Conservation (phyloP, 2,888 invertebrate genomes). For the Cepaea hortensis region DNA sequence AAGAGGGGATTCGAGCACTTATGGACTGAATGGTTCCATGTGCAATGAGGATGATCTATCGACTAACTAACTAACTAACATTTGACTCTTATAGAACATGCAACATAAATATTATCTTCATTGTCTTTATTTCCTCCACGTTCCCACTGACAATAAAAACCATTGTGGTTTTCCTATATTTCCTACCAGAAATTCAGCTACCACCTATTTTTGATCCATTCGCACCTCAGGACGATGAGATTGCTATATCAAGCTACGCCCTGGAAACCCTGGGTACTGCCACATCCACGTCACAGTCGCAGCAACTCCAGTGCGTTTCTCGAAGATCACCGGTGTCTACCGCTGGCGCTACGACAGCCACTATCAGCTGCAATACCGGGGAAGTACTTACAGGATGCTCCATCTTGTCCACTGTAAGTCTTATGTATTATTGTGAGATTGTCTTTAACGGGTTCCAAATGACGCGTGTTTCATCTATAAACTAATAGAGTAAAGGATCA, state of each 20-base stretch:
- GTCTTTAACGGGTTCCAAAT: neutral
- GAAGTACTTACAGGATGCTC: constrained; percentile 52
- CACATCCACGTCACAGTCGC: constrained; percentile 13
- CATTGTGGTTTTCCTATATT: no score
- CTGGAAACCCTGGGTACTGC: constrained; percentile 39
- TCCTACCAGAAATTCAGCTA: constrained; percentile 35
- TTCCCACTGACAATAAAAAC: neutral
- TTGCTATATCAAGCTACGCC: constrained; percentile 41
- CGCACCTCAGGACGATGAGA: constrained; percentile 24
- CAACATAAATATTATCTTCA: neutral
- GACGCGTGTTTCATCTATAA: no score
- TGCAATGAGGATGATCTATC: no score
- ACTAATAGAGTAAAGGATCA: no score
- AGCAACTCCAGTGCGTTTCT: constrained; percentile 42
- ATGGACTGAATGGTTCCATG: no score
- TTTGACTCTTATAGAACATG: no score
- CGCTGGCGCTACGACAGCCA: constrained; percentile 45
- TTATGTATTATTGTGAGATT: neutral
- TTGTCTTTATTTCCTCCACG: neutral
- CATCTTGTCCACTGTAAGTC: constrained; percentile 43
- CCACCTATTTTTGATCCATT: constrained; percentile 33
- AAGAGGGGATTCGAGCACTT: no score
- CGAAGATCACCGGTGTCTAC: constrained; percentile 44
- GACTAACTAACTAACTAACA: no score
- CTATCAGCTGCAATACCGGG: constrained; percentile 42